Percentiles rank a stretch among this genome's conserved stretches.
These are phyloP conservation scores for Poecilia velifera DNA, from an alignment of 2,797 vertebrate genomes.

Conservation along the genomic window DNA sequence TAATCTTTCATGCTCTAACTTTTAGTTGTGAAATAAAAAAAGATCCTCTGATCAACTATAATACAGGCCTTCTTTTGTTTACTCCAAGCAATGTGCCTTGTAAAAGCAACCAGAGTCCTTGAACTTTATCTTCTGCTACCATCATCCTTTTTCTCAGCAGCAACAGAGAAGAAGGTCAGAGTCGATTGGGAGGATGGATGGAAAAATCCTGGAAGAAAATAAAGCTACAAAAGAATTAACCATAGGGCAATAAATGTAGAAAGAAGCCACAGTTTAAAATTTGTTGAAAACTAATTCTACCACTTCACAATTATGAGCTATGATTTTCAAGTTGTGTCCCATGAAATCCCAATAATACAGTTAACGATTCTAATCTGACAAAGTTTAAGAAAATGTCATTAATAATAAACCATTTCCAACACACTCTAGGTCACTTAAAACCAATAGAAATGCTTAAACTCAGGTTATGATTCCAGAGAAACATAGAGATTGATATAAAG, in stretches of 20 bases:
- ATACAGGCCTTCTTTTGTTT: background rate
- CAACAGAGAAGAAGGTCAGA: background rate
- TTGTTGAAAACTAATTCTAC: background rate
- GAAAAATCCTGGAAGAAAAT: background rate
- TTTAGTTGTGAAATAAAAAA: background rate
- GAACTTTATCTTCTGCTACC: background rate
- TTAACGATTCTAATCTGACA: background rate
- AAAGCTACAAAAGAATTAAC: background rate
- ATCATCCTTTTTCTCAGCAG: too few relatives aligned
- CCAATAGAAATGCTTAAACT: background rate
- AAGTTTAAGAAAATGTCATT: background rate
- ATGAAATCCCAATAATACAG: background rate
- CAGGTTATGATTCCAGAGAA: background rate
- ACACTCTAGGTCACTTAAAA: slow-evolving; percentile 1
- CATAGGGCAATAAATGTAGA: background rate
- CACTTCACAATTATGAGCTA: background rate
- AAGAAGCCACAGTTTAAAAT: background rate
- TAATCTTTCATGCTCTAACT: background rate
- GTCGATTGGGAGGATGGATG: background rate
- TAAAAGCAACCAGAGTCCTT: background rate
- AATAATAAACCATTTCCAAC: background rate
- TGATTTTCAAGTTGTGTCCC: background rate
- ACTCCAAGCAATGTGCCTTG: background rate
- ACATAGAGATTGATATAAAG: background rate
- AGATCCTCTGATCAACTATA: background rate